Conservation (phyloP, 2,113 vertebrate species). For the Talpa occidentalis region DNA sequence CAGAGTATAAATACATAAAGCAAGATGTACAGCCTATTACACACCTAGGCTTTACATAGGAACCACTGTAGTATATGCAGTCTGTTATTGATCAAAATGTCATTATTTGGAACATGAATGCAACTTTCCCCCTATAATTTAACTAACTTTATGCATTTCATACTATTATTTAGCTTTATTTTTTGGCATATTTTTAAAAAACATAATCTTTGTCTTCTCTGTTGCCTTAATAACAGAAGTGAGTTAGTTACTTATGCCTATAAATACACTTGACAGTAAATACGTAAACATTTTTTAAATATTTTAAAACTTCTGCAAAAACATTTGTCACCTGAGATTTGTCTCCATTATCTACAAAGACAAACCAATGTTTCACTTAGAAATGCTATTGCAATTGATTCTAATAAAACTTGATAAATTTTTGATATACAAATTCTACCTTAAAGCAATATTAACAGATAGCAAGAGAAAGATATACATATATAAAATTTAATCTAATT, state of each 20-base stretch:
- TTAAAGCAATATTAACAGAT: neutral
- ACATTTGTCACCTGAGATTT: neutral
- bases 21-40: neutral
- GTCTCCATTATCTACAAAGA: slow-evolving; percentile 26
- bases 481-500: slow-evolving; percentile 12
- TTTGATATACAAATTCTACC: slow-evolving; percentile 43
- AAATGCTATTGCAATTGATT: slow-evolving; percentile 23
- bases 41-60: neutral
- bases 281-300: neutral
- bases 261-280: neutral
- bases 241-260: slow-evolving; percentile 17
- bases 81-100: too few relatives aligned
- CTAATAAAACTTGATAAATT: neutral
- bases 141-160: slow-evolving; percentile 19
- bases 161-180: slow-evolving; percentile 14
- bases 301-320: neutral
- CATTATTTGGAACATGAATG: too few relatives aligned
- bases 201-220: slow-evolving; percentile 1
- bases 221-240: neutral
- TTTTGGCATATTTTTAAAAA: slow-evolving; percentile 24
- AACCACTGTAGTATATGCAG: too few relatives aligned
- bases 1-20: neutral
- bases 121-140: slow-evolving; percentile 26
- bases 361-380: slow-evolving; percentile 32
- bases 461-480: neutral